Conservation (phyloP, 2,888 invertebrate genomes). For the Drosophila tanythrix region DNA sequence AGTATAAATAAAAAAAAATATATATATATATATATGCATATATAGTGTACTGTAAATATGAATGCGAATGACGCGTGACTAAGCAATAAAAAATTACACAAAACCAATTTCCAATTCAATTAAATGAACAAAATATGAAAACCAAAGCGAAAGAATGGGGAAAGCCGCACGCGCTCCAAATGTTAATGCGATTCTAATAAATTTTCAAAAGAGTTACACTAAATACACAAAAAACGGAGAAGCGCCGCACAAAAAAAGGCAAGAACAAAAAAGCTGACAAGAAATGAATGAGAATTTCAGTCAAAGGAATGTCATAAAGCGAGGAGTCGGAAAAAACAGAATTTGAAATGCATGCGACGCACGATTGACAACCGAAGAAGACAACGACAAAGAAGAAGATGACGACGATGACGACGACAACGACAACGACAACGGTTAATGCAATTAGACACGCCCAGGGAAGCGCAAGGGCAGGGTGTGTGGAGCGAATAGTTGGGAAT, state of each 20-base stretch:
- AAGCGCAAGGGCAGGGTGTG: slow-evolving; percentile 2
- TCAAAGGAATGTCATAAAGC: slow-evolving; percentile 44
- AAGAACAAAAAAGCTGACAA: slow-evolving; percentile 26
- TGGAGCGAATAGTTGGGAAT: neutral
- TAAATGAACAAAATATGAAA: slow-evolving; percentile 24
- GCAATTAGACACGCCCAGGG: slow-evolving; percentile 62
- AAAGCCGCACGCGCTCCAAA: slow-evolving; percentile 53
- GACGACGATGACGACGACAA: slow-evolving; percentile 8
- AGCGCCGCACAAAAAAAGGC: slow-evolving; percentile 45
- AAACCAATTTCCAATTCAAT: slow-evolving; percentile 63
- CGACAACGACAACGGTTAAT: slow-evolving; percentile 39
- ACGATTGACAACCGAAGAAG: slow-evolving; percentile 55
- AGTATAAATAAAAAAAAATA: slow-evolving; percentile 8
- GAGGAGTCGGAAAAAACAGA: slow-evolving; percentile 18
- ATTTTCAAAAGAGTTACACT: slow-evolving; percentile 70
- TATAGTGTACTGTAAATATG: slow-evolving; percentile 13
- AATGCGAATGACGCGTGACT: slow-evolving; percentile 69
- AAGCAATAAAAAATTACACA: slow-evolving; percentile 62
- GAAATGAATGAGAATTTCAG: slow-evolving; percentile 53
- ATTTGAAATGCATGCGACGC: slow-evolving; percentile 58
- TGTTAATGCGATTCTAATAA: slow-evolving; percentile 68
- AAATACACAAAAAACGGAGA: slow-evolving; percentile 37
- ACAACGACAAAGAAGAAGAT: slow-evolving; percentile 9
- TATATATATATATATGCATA: neutral
- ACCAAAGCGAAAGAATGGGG: slow-evolving; percentile 13